Conservation (phyloP, 2,888 invertebrate species). For the Nephrocerus scutellatus region DNA sequence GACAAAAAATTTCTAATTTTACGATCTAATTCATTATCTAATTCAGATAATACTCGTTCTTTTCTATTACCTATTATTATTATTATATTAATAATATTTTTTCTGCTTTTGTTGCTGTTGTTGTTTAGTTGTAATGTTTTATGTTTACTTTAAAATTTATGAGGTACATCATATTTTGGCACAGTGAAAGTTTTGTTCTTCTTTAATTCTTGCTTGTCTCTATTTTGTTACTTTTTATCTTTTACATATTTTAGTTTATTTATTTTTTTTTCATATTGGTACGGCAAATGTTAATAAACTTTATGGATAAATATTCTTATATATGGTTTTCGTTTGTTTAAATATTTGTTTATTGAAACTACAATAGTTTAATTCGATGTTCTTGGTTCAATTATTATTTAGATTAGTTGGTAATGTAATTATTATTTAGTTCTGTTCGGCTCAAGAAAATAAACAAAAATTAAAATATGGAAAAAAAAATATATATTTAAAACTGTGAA, state of each 20-base stretch:
- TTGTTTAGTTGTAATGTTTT: conserved; percentile 18
- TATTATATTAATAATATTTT: conserved; percentile 14
- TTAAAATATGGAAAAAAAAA: conserved; percentile 10
- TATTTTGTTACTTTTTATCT: conserved; percentile 22
- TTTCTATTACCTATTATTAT: conserved; percentile 9
- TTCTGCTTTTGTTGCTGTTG: conserved; percentile 19
- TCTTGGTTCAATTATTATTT: conserved; percentile 37
- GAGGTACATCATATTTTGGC: conserved; percentile 75
- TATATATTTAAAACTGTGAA: conserved; percentile 8
- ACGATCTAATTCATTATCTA: neutral
- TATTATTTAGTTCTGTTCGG: conserved; percentile 12
- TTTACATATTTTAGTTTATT: conserved; percentile 6
- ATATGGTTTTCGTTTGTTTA: conserved; percentile 5
- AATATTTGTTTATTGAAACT: conserved; percentile 28
- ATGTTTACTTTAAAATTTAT: conserved; percentile 49
- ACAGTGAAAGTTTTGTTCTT: conserved; percentile 61
- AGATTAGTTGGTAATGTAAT: conserved; percentile 13
- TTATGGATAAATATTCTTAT: conserved; percentile 3
- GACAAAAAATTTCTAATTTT: neutral
- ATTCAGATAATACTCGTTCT: neutral
- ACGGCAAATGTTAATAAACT: conserved; percentile 21
- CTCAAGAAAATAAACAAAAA: conserved; percentile 9
- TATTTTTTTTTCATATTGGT: conserved; percentile 20
- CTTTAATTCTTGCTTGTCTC: conserved; percentile 50
- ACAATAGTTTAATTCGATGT: conserved; percentile 42